phyloP scores from a whole-genome alignment of 1,140 invertebrate species.

The Liolophura sinensis region DNA sequence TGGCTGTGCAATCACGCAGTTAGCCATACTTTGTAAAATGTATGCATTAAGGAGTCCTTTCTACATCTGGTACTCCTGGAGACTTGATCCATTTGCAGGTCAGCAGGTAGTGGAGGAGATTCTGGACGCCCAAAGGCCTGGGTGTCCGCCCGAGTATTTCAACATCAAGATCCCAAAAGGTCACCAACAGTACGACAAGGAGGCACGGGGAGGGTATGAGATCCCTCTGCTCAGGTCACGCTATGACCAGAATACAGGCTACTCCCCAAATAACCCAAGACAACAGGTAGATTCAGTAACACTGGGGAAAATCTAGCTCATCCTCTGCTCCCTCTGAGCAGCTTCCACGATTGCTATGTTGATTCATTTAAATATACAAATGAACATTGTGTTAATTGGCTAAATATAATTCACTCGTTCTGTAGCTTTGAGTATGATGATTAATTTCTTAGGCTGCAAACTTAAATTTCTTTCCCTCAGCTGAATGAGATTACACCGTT shows the following conservation, averaged over 20 bases:
- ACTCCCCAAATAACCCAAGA: slow-evolving; percentile 93
- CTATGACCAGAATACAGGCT: slow-evolving; percentile 90
- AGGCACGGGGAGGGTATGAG: slow-evolving; percentile 81
- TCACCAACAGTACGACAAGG: slow-evolving; percentile 89
- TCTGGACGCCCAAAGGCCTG: slow-evolving; percentile 75
- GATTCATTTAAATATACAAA: too few relatives aligned
- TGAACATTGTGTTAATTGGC: too few relatives aligned
- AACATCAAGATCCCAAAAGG: slow-evolving; percentile 93
- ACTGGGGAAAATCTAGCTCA: too few relatives aligned
- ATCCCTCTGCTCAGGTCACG: slow-evolving; percentile 94
- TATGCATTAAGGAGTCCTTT: too few relatives aligned
- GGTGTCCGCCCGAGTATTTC: slow-evolving; percentile 96
- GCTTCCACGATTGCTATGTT: too few relatives aligned
- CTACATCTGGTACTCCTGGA: too few relatives aligned
- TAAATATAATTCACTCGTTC: too few relatives aligned
- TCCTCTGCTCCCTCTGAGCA: too few relatives aligned
- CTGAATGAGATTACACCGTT: slow-evolving; percentile 68
- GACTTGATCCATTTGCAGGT: slow-evolving; percentile 60
- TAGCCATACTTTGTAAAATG: too few relatives aligned
- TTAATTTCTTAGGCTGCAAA: neutral
- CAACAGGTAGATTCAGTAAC: slow-evolving; percentile 90
- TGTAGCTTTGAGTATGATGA: neutral
- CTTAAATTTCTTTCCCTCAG: slow-evolving; percentile 42
- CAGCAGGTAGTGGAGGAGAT: slow-evolving; percentile 69
- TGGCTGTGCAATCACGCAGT: too few relatives aligned